Base-by-base conservation (phyloP, 2,888 invertebrate genomes). In the Sarcophaga subvicina region DNA sequence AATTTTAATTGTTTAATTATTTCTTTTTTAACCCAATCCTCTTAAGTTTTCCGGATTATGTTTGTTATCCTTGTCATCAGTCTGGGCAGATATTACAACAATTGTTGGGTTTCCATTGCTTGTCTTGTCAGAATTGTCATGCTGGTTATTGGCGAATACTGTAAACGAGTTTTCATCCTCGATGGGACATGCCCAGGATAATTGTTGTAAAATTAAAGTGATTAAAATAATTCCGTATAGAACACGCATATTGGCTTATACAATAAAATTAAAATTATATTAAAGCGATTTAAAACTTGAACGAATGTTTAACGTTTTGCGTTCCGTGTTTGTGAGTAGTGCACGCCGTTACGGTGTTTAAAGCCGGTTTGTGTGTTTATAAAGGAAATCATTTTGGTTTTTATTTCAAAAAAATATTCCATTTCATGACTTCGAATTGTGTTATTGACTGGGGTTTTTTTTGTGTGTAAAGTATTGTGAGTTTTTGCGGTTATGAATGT, bases 171-270 rank as follows among this genome's bases (percentile, higher is more conserved):
- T 60, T 22, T 76, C 76, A 76, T 80, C 66, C 59, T 71, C 66
- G 14, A 20, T 37, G 66, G 67, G 70, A 87, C 67, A 87, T 85
- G 78, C 76, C 76, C 71, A 71, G 80, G 84, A 76, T 80, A 85
- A 80, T 85, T 85, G 84, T 83, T 83, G 86, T 73, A 86, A 77
- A 80, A 77, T 76, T 20, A 76, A 69, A 59, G 78, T 77, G 75
- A 86, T 83, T 64, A 86, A 83, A 83, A 86, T 80, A 80, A 86
- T 77, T 80, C 83, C 86, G 72, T 49, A 72, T n/a, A 77, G 63
- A 64, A 80, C 25, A 67, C 80, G 86, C 86, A 86, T 86, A 22
- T 83, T 86, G 10, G 20, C 54, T 75, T 37, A 2, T 37, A 10
- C 37, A 37, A 37, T 37, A 10, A 37, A 37, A 37, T 37, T 37